Conservation (phyloP, 2,888 invertebrate genomes). For the Heliconius charithonia region DNA sequence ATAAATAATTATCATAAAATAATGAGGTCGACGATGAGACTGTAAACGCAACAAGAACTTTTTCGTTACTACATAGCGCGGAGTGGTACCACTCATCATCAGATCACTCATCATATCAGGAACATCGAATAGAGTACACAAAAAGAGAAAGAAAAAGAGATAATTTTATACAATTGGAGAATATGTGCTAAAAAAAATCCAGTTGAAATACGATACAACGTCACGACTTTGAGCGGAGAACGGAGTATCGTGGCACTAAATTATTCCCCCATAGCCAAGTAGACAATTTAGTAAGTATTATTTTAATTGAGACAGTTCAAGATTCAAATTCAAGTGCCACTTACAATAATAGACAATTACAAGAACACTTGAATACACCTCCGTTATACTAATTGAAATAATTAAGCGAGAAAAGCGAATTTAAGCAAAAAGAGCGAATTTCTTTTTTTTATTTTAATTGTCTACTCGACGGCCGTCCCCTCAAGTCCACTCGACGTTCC, state of each 20-base stretch:
- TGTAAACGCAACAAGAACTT: too few relatives aligned
- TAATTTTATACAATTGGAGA: too few relatives aligned
- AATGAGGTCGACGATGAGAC: too few relatives aligned
- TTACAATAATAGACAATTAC: conserved; percentile 17
- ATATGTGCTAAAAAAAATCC: too few relatives aligned
- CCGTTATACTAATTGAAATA: conserved; percentile 37
- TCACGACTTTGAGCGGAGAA: neutral
- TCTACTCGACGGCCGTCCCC: conserved; percentile 19
- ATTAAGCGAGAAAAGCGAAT: conserved; percentile 40
- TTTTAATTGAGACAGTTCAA: neutral
- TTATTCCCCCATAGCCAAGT: neutral
- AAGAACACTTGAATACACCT: conserved; percentile 4
- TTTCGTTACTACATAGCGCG: too few relatives aligned
- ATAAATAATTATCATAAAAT: too few relatives aligned
- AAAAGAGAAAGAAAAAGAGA: too few relatives aligned
- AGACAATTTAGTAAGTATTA: neutral
- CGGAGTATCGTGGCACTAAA: neutral
- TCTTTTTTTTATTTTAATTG: conserved; percentile 42
- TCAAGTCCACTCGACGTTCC: conserved; percentile 7
- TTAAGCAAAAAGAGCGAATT: conserved; percentile 5
- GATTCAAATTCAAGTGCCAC: neutral
- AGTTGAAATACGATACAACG: neutral
- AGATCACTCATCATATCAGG: too few relatives aligned
- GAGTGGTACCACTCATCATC: too few relatives aligned
- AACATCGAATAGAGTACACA: too few relatives aligned